Evolutionary conservation across 2,113 vertebrate genomes (phyloP).

Genomic region (Eolophus roseicapilla): DNA sequence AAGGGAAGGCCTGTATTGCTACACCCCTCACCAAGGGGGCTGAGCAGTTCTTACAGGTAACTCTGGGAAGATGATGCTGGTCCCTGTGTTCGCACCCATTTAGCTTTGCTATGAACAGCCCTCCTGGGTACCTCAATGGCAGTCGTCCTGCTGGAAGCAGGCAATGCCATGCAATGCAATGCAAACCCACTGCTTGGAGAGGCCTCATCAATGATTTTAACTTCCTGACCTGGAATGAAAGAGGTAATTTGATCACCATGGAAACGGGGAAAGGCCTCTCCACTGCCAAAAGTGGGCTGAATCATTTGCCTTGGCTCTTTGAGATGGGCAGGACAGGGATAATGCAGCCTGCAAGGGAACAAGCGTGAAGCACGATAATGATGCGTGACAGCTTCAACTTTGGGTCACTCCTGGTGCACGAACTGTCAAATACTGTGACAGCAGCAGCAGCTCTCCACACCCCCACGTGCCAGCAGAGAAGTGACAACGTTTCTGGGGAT

Average conservation of each 20-base stretch:
- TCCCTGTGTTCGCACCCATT: accelerated
- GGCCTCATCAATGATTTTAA: background rate
- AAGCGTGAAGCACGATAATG: background rate
- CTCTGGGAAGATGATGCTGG: background rate
- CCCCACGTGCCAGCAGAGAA: background rate
- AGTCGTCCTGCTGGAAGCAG: background rate
- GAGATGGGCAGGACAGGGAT: background rate
- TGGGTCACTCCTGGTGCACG: background rate
- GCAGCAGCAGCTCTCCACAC: background rate
- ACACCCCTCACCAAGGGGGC: accelerated
- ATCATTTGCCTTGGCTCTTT: background rate
- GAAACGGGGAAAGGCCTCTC: background rate
- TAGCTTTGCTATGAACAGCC: too few relatives aligned
- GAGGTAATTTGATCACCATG: constrained; percentile 1
- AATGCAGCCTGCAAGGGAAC: background rate
- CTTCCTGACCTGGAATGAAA: background rate
- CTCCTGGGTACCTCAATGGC: background rate
- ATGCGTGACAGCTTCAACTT: background rate
- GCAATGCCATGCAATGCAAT: background rate
- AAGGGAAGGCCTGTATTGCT: accelerated
- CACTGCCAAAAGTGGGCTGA: background rate
- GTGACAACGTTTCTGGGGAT: background rate
- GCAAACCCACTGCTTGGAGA: background rate
- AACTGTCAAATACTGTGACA: background rate
- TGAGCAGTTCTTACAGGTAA: background rate